Base-by-base conservation (phyloP, 2,888 invertebrate species). In the Netelia inedita region DNA sequence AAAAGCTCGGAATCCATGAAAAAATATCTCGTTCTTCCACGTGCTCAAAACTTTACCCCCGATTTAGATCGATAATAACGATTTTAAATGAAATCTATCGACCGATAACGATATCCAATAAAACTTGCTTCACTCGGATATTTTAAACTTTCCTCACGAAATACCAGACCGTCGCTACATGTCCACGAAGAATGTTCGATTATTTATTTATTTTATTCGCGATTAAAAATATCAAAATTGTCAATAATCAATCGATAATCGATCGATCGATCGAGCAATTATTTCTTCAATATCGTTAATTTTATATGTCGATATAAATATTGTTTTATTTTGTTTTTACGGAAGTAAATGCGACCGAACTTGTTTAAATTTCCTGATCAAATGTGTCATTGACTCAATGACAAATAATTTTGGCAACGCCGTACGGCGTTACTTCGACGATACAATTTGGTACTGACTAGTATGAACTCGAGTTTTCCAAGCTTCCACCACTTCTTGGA, bases 1-100 rank as follows among this genome's bases (percentile, higher is more conserved):
- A 78, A 79, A 81, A 87, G 81, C 87, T 86, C 87, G 87, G 87
- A 86, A 87, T 87, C 87, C 87, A 87, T 87, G 87, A 87, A 87
- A 87, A 79, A 83, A 85, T 81, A 85, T 69, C 78, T 80, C 74
- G 79, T 69, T 83, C 84, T 73, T 79, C 74, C 66, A 75, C 50
- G 86, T 80, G 57, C 55, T 50, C 76, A 66, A 83, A 79, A 82
- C 71, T 85, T 79, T 46, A 21, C 59, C 5, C 9, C 14, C 57
- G 46, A 63, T 75, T 41, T n/a, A 71, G 28, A 43, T 43, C 0
- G 50, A 66, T 50, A 35, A 21, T 53, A 8, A 10, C 10, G 43
- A 21, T 59, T 50, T 23, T 23, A 35, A 2, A 35, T 35, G 1
- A 35, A 35, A 35, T 35, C 35, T 35, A 6, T 35, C 35, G 28